Evolutionary conservation across 2,888 invertebrate species (phyloP), one percentile per base, ranked within the genome.

Genomic region (Dryadula phaetusa): DNA sequence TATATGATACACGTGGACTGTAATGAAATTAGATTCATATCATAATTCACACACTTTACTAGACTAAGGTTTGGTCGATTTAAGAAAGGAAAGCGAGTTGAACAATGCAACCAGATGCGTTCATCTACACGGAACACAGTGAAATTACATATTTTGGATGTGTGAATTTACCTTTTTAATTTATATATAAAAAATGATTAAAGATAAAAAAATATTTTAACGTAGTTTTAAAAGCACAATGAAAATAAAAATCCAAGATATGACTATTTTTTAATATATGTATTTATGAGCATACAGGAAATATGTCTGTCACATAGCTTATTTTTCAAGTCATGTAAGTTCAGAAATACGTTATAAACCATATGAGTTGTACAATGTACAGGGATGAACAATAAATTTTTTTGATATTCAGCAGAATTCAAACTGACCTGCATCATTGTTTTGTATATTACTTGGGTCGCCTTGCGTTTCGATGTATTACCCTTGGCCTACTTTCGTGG

Each of bases 1-100:
- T 66, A 58, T 32, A 58, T 20, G 62, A 69, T 69, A 65, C 47
- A 12, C 37, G 44, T 66, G 32, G 47, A 58, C 56, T 60, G 61
- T 62, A 64, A 56, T 62, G 49, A 61, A 37, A 66, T 66, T 47
- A 65, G 64, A 69, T 65, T 62, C 34, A 7, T 63, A 68, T 67
- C 70, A 72, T 72, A 73, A 65, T 74, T 74, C 74, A 72, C 74
- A 74, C 71, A 72, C 63, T 68, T 70, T 61, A 70, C 70, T 71
- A 64, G 69, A 71, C 63, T 66, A 58, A 63, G 58, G 67, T 70
- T 73, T 62, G 63, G 63, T 76, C 70, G 79, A 82, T 82, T 82
- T 79, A 79, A 83, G 80, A 85, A 86, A 83, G 79, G 86, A 88
- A 87, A 87, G 86, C 82, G 69, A 47, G 72, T 74, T 75, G 80